Conservation (phyloP, 2,797 vertebrate species). For the Euthynnus affinis region DNA sequence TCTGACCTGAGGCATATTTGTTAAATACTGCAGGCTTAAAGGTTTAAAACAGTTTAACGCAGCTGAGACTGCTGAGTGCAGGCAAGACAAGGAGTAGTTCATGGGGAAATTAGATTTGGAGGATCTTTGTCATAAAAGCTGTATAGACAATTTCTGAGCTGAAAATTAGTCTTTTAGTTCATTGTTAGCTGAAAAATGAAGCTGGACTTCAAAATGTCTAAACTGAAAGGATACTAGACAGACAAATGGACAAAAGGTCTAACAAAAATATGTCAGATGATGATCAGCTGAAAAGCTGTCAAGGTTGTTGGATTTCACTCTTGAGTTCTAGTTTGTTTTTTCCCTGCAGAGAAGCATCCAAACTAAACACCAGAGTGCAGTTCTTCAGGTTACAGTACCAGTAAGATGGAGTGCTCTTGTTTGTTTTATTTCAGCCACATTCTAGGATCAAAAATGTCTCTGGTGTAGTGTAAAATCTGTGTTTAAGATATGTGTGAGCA, state of each 20-base stretch:
- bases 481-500: constrained; percentile 10
- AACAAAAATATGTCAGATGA: not conserved
- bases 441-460: not conserved
- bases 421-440: not conserved
- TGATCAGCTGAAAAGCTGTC: not conserved
- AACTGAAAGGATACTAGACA: not conserved
- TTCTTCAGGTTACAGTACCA: not conserved
- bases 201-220: not conserved
- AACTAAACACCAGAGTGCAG: not conserved
- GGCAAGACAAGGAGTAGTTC: no score
- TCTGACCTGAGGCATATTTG: not conserved
- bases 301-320: not conserved
- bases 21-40: no score
- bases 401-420: constrained; percentile 1
- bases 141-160: not conserved
- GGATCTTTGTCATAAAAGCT: not conserved
- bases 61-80: no score
- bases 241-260: not conserved
- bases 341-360: not conserved
- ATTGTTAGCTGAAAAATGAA: not conserved
- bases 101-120: no score
- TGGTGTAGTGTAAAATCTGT: not conserved
- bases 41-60: no score
- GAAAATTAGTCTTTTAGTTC: not conserved
- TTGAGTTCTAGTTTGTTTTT: constrained; percentile 1